Evolutionary conservation across 2,888 invertebrate genomes (phyloP).

Genomic region (Stenotaenia linearis): DNA sequence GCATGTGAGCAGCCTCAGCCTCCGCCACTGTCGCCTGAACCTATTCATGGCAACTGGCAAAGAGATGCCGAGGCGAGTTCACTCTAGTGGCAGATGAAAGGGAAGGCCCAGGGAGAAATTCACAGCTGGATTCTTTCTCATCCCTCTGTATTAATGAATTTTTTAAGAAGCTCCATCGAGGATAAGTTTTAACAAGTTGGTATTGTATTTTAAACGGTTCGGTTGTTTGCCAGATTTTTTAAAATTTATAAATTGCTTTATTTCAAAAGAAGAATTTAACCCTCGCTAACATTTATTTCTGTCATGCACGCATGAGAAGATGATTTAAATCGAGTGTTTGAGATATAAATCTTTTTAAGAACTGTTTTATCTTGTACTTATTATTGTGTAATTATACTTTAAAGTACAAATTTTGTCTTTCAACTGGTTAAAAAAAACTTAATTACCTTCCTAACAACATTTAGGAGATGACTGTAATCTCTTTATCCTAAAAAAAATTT

Average conservation of each 20-base stretch:
- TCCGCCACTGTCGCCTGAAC: slow-evolving; percentile 11
- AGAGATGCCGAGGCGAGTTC: slow-evolving; percentile 17
- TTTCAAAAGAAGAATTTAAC: no score
- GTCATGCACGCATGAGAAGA: no score
- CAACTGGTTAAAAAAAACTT: background rate
- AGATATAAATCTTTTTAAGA: no score
- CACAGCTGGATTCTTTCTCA: background rate
- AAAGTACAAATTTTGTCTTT: background rate
- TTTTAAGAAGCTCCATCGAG: background rate
- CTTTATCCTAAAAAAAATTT: background rate
- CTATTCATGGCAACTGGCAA: slow-evolving; percentile 23
- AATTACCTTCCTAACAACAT: no score
- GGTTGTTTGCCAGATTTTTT: no score
- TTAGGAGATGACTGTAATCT: no score
- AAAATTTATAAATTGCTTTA: no score
- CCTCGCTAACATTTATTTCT: no score
- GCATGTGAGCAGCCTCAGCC: slow-evolving; percentile 14
- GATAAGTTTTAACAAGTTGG: background rate
- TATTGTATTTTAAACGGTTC: background rate
- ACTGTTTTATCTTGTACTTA: no score
- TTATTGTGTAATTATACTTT: no score
- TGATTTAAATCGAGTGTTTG: no score
- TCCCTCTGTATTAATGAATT: background rate
- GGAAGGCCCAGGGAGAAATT: background rate
- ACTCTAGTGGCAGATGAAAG: slow-evolving; percentile 8